Base-by-base conservation (phyloP, 2,888 invertebrate genomes). In the Sphecodes monilicornis region DNA sequence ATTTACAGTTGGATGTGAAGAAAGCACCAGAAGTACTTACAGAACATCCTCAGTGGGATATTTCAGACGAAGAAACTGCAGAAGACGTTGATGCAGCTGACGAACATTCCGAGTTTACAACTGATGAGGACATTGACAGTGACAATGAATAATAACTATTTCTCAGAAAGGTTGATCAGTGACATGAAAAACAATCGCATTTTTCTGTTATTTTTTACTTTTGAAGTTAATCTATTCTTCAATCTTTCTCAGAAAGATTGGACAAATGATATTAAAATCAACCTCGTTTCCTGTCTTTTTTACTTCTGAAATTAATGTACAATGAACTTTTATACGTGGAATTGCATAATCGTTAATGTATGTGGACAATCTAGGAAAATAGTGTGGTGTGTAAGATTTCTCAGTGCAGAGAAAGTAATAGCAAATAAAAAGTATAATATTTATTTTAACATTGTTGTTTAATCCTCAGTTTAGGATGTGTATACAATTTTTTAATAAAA, bases 21-120 rank as follows among this genome's bases (percentile, higher is more conserved):
- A 98, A 99, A 95, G 99, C 99, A 41, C 98, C 98, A 88, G 98
- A 97, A 91, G 97, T 98, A 92, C 98, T 98, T 86, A 97, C 97
- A 76, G 97, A 98, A 93, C 99, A 99, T 95, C 99, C 99, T n/a
- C 99, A 99, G 95, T 99, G 99, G 99, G 98, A 99, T 93, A 97
- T 99, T 93, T 98, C 98, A 89, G 98, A 98, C 93, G 98, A 99
- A 73, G 99, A 99, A 93, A 97, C 97, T 82, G 97, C 97, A 82
- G 96, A 96, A 90, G 96, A 96, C 90, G 96, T 96, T 73, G 96
- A 96, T 88, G 96, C 96, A 87, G 96, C 96, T 82, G 96, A 96
- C 91, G 94, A 94, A 93, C 94, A 95, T 94, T 97, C 97, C 85
- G 97, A 97, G 93, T 96, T 96, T 92, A 96, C 97, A 50, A 96